Conservation (phyloP, 2,797 vertebrate species). For the Urosaurus nigricauda region DNA sequence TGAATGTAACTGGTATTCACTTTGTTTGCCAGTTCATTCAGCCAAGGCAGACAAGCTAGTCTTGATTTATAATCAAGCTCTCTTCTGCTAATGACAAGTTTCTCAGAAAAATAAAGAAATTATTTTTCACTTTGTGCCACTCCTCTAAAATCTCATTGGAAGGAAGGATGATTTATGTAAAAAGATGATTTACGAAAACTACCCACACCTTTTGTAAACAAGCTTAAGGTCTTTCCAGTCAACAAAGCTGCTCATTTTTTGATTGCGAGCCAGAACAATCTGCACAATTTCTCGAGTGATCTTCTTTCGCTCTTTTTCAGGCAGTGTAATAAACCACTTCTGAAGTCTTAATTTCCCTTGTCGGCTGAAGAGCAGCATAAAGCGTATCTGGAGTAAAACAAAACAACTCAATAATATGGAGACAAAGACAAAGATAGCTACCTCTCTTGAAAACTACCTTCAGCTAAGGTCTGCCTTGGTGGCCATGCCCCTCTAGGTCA, state of each 20-base stretch:
- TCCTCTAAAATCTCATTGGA: not conserved
- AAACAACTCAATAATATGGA: conserved; percentile 52
- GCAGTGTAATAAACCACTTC: conserved; percentile 93
- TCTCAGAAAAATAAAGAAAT: not conserved
- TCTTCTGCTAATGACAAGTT: conserved; percentile 27
- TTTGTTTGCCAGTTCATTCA: conserved; percentile 25
- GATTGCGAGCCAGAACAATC: conserved; percentile 89
- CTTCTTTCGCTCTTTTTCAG: conserved; percentile 95
- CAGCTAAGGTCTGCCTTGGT: not conserved
- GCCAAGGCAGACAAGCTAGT: not conserved
- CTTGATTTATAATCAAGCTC: not conserved
- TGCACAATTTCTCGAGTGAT: conserved; percentile 93
- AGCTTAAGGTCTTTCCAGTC: conserved; percentile 98
- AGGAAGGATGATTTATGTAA: not conserved
- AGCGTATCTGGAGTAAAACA: conserved; percentile 87
- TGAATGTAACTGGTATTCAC: conserved; percentile 22
- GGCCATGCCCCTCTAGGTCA: not conserved
- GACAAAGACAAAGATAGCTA: conserved; percentile 17
- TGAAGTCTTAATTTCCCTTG: conserved; percentile 96
- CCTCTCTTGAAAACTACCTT: not conserved
- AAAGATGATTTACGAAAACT: conserved; percentile 65
- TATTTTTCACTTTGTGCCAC: not conserved
- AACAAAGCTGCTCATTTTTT: conserved; percentile 94
- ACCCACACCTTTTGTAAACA: conserved; percentile 95
- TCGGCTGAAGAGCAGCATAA: conserved; percentile 97